Evolutionary conservation across 2,113 vertebrate genomes (phyloP).

Genomic region (Gasterosteus nipponicus): DNA sequence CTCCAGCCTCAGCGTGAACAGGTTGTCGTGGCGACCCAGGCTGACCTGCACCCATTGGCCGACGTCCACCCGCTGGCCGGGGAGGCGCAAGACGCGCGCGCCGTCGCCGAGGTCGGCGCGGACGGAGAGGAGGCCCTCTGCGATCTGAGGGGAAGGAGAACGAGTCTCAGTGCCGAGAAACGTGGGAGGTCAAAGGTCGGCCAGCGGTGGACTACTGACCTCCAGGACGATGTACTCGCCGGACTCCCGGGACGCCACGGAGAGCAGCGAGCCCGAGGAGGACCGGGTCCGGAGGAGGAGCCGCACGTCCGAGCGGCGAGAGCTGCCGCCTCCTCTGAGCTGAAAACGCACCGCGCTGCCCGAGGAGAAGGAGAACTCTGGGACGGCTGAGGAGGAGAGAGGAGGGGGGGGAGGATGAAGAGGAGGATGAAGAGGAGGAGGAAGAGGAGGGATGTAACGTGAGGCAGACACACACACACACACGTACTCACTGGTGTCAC

Average conservation of each 20-base stretch:
- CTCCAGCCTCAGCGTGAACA: constrained; percentile 85
- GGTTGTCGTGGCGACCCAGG: constrained; percentile 85
- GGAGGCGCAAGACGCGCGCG: constrained; percentile 76
- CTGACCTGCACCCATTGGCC: constrained; percentile 87
- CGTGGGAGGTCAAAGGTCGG: background rate
- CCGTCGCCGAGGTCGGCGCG: constrained; percentile 83
- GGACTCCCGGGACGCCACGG: constrained; percentile 77
- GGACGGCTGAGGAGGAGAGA: constrained; percentile 78
- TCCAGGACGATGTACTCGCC: constrained; percentile 81
- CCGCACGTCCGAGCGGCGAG: constrained; percentile 79
- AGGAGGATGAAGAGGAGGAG: no score
- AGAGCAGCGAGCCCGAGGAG: constrained; percentile 81
- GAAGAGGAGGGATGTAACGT: no score
- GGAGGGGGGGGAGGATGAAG: no score
- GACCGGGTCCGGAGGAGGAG: constrained; percentile 86
- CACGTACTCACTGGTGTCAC: constrained; percentile 82
- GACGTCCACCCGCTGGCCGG: constrained; percentile 80
- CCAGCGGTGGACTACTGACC: constrained; percentile 64
- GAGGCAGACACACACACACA: background rate
- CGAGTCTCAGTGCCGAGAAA: background rate
- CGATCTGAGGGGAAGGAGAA: constrained; percentile 72
- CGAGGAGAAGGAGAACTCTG: constrained; percentile 88
- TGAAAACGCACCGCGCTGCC: constrained; percentile 83
- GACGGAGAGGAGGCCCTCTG: constrained; percentile 82
- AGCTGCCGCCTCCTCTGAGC: constrained; percentile 75